Evolutionary conservation across 2,888 invertebrate species (phyloP).

Genomic region (Microplitis deprimator): DNA sequence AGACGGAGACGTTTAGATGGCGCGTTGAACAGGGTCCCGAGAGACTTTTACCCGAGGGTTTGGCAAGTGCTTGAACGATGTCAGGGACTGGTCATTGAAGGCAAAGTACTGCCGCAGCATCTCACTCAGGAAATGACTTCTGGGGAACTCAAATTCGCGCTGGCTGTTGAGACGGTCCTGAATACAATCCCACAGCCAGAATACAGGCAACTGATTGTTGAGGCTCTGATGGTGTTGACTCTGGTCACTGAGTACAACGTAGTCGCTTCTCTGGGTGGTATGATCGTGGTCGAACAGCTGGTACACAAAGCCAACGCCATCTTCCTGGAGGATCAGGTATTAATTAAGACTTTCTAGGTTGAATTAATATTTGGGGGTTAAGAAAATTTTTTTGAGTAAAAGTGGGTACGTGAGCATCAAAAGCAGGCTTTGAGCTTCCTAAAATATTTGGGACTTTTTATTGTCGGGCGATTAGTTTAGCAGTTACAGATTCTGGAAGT

Average conservation of each 20-base stretch:
- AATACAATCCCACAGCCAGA: slow-evolving; percentile 99
- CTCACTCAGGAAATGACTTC: slow-evolving; percentile 99
- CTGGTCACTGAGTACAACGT: slow-evolving; percentile 91
- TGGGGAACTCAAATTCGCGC: slow-evolving; percentile 97
- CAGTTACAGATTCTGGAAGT: no score
- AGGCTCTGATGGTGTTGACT: slow-evolving; percentile 96
- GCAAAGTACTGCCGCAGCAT: slow-evolving; percentile 90
- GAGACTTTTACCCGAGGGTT: slow-evolving; percentile 95
- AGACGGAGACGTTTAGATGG: slow-evolving; percentile 95
- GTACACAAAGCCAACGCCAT: slow-evolving; percentile 95
- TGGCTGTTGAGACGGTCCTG: slow-evolving; percentile 96
- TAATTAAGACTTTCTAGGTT: no score
- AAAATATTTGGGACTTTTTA: no score
- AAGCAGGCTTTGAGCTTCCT: no score
- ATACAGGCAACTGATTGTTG: slow-evolving; percentile 96
- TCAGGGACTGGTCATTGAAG: slow-evolving; percentile 94
- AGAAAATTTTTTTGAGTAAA: not conserved
- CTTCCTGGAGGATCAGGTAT: slow-evolving; percentile 95
- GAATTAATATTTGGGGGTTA: not conserved
- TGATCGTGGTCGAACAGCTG: slow-evolving; percentile 90
- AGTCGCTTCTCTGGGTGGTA: slow-evolving; percentile 82
- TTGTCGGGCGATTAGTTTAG: no score
- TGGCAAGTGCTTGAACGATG: slow-evolving; percentile 94
- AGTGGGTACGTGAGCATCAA: no score
- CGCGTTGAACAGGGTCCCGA: slow-evolving; percentile 95